Conservation (phyloP, 2,797 vertebrate genomes). For the Phalanger gymnotis region DNA sequence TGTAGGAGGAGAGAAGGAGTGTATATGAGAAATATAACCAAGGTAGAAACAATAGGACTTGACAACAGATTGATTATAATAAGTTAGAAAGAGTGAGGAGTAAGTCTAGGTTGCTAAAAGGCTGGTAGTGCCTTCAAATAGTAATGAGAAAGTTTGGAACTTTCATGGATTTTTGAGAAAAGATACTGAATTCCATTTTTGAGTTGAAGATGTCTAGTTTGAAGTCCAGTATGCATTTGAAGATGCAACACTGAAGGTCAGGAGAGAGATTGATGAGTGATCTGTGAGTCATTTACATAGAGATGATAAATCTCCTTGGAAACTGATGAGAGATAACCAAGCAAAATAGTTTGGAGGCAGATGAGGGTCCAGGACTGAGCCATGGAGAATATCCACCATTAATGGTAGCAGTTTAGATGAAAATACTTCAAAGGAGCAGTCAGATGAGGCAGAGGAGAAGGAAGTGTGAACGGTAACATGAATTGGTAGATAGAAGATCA, state of each 20-base stretch:
- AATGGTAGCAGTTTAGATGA: neutral
- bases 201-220: neutral
- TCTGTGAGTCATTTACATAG: neutral
- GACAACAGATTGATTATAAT: neutral
- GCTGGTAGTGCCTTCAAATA: no score
- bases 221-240: neutral
- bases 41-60: neutral
- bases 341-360: neutral
- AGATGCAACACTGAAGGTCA: neutral
- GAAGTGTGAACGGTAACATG: neutral
- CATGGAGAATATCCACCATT: neutral
- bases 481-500: neutral
- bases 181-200: neutral
- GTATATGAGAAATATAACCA: neutral
- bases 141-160: no score
- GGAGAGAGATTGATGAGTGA: neutral
- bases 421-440: neutral
- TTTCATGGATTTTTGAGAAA: neutral
- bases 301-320: neutral
- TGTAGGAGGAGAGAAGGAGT: neutral
- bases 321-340: neutral
- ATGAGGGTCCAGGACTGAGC: neutral
- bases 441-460: neutral
- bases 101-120: neutral
- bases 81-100: neutral